Percentiles rank a stretch among this genome's conserved stretches.
Conservation (phyloP, 2,797 vertebrate genomes). For the Muscicapa comitata region DNA sequence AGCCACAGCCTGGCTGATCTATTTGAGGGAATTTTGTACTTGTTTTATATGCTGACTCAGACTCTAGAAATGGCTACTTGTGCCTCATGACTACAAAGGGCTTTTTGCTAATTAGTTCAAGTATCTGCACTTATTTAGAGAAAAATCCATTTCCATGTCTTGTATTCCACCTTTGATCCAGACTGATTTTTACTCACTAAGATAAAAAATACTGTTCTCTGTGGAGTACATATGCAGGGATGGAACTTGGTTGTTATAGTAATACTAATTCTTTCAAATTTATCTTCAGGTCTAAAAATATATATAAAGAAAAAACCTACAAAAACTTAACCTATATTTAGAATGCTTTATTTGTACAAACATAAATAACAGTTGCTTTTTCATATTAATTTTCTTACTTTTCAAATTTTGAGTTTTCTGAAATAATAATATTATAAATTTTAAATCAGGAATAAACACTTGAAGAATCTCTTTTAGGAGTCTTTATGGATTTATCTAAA, state of each 20-base stretch:
- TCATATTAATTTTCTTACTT: background rate
- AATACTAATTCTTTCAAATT: background rate
- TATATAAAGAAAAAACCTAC: background rate
- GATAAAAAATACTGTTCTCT: background rate
- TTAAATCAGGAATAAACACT: background rate
- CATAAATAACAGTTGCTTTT: background rate
- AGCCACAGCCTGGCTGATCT: background rate
- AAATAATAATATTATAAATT: background rate
- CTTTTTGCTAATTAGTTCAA: background rate
- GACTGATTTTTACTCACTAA: background rate
- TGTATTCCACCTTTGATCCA: background rate
- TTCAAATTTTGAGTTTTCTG: background rate
- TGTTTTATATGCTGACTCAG: background rate
- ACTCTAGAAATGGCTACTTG: background rate
- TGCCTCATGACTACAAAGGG: background rate
- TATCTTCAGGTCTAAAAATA: background rate
- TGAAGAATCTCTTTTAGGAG: background rate
- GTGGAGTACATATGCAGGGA: background rate
- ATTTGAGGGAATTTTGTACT: background rate
- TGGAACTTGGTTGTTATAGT: slow-evolving; percentile 7
- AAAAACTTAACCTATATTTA: background rate
- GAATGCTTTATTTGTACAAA: background rate
- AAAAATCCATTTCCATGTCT: background rate
- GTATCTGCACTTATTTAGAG: background rate
- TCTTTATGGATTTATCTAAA: background rate